Base-by-base conservation (phyloP, 2,888 invertebrate genomes). In the Heterodera filipjevi region DNA sequence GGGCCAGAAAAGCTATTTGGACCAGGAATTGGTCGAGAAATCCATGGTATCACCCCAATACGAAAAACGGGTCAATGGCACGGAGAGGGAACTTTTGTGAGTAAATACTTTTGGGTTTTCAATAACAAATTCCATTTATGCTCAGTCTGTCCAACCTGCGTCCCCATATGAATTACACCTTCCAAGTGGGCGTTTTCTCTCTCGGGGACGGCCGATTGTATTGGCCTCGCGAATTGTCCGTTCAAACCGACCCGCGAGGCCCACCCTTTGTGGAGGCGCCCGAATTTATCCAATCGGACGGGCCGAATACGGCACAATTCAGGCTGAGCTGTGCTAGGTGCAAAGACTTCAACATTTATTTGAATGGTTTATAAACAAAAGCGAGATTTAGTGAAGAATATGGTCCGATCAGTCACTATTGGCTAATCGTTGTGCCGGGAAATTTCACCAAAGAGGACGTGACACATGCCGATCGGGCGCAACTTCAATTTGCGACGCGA, bases 331-430 rank as follows among this genome's bases (percentile, higher is more conserved):
- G 66, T 49, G 75, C 75, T 19, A 75, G 73, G 73, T 73, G 33
- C 64, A 22, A 66, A 66, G 14, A 10, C 30, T 1, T 8, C 59
- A n/a, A n/a, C 10, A 59, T 27, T 59, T 27, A 49, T 49, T 44
- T 44, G 44, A n/a, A n/a, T n/a, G n/a, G n/a, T n/a, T n/a, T n/a
- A n/a, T n/a, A n/a, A n/a, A n/a, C 39, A 39, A 39, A 39, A 39
- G 12, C 8, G 6, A 39, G 12, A 39, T 39, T 72, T 0, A 95
- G 96, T 0, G 98, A 98, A 91, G 96, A 96, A 90, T 96, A 96
- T 89, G 98, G 99, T 33, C 96, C 96, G 12, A 96, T 99, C 86
- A 95, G 95, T 79, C 95, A 98, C 91, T 99, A 99, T 91, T 96
- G 94, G 90, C 91, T 99, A 88, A 93, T 97, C 86, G 96, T 98